Base-by-base conservation (phyloP, 1,140 invertebrate species). In the Cheumatopsyche charites region DNA sequence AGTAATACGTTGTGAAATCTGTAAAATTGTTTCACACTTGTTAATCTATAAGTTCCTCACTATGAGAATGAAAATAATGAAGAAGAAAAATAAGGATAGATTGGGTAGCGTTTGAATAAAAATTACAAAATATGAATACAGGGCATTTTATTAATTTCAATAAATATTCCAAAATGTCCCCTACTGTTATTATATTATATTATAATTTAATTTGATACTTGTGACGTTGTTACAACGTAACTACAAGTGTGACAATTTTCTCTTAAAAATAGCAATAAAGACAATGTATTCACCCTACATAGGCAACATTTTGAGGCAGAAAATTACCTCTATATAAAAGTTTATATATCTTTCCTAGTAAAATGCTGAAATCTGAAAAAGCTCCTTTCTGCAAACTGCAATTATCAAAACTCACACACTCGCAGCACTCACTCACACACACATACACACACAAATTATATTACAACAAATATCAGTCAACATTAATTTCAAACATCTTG, bases 131-230 rank as follows among this genome's bases (percentile, higher is more conserved):
- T 45, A 61, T 73, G 71, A 73, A 76, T 76, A 73, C 70, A 76
- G 75, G 75, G 75, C 75, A 76, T 76, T 76, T 76, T 76, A 76
- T 76, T 76, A 73, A 76, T 76, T 76, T 76, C 72, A 76, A 76
- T 76, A 76, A 76, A 76, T 76, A 76, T 73, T 76, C 71, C 75
- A 76, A 76, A 76, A 76, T 76, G 75, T 73, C 75, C 75, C 74
- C 75, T 76, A 76, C 75, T 73, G 68, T 71, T 63, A 76, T 75
- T 68, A 75, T 75, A 71, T 70, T 75, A 75, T 76, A 76, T 75
- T 75, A 76, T 76, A 76, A 73, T 76, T 72, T 76, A 67, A 61
- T 76, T 76, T 76, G 75, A 76, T 76, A 76, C 75, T 76, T 76
- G 75, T 76, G 75, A 76, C 75, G 75, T 76, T 76, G 75, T 69